A percentile compares a stretch with the other conserved stretches of the same genome.
These are phyloP conservation scores for Agonum fuliginosum DNA, from an alignment of 2,888 invertebrate genomes.

Conservation along the genomic window DNA sequence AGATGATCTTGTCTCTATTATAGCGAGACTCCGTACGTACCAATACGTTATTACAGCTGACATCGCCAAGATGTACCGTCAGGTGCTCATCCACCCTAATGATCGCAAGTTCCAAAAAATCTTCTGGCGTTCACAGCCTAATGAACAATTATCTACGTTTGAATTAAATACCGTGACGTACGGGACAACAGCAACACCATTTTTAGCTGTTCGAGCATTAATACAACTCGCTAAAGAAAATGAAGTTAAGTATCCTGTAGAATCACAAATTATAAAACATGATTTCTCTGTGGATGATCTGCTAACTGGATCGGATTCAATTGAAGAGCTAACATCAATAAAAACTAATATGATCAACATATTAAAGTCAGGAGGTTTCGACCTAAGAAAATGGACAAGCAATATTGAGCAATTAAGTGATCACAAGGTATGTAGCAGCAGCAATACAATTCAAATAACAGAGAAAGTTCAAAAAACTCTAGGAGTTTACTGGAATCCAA, in stretches of 20 bases:
- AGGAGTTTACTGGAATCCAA: conserved; percentile 25
- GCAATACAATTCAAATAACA: not conserved
- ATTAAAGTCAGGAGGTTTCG: conserved; percentile 46
- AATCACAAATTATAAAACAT: conserved; percentile 51
- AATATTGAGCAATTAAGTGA: conserved; percentile 8
- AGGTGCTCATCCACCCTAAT: conserved; percentile 46
- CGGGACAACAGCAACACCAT: conserved; percentile 37
- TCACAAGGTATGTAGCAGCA: not conserved
- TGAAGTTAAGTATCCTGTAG: conserved; percentile 49
- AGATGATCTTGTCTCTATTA: conserved; percentile 59
- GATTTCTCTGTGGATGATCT: conserved; percentile 64
- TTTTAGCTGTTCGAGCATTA: conserved; percentile 47
- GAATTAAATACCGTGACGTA: conserved; percentile 37
- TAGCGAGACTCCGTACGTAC: conserved; percentile 60
- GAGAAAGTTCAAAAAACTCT: conserved; percentile 8
- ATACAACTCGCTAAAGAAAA: conserved; percentile 58
- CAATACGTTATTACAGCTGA: conserved; percentile 60
- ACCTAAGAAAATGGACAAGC: conserved; percentile 27
- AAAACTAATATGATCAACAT: conserved; percentile 25
- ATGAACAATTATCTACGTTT: not conserved
- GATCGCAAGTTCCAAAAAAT: conserved; percentile 59
- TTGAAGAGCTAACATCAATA: conserved; percentile 23
- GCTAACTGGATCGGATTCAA: conserved; percentile 56
- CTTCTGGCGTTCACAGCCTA: conserved; percentile 13
- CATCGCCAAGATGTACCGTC: conserved; percentile 61